Base-by-base conservation (phyloP, 2,797 vertebrate genomes). In the Varecia variegata region DNA sequence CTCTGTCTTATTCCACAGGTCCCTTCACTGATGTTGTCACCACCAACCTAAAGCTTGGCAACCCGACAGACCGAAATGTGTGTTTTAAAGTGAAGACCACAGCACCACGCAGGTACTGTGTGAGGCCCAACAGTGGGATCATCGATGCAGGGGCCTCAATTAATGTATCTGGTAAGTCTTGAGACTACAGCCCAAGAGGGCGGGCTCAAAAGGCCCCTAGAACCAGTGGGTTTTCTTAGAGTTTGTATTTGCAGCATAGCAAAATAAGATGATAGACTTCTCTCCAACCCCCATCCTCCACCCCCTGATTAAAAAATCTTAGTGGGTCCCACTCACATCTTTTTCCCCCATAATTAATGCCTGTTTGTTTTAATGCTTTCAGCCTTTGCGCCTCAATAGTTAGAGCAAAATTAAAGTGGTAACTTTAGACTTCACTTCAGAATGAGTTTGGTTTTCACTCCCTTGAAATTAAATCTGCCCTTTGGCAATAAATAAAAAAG, bases 31-130 rank as follows among this genome's bases (percentile, higher is more conserved):
- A 99, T 97, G 99, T 99, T 7, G 99, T 99, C 97, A 99, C 99
- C 67, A 99, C 99, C 97, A 99, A 99, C 97, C 98, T 99, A 98
- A 99, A 99, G 98, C 99, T 99, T 27, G 98, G 98, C 98, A 99
- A 99, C 98, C 99, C 99, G n/a, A 99, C 99, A 98, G 99, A 99
- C 71, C 99, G 98, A 98, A 99, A 99, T 88, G 99, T 99, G 94
- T 99, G 99, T 97, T 99, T 99, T 98, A 99, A 99, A 99, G 99
- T 99, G 97, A 99, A 99, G 99, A 99, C 99, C 56, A 99, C 99
- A 0, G 99, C 99, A 0, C 99, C 99, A 1, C 99, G 99, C 82
- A 99, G 99, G 98, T 99, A 99, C 98, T 99, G 99, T 74, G 99
- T 99, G 97, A 99, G 99, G 97, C 99, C 99, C 58, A 99, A 99